Conservation (phyloP, 2,888 invertebrate genomes). For the Thymelicus acteon region DNA sequence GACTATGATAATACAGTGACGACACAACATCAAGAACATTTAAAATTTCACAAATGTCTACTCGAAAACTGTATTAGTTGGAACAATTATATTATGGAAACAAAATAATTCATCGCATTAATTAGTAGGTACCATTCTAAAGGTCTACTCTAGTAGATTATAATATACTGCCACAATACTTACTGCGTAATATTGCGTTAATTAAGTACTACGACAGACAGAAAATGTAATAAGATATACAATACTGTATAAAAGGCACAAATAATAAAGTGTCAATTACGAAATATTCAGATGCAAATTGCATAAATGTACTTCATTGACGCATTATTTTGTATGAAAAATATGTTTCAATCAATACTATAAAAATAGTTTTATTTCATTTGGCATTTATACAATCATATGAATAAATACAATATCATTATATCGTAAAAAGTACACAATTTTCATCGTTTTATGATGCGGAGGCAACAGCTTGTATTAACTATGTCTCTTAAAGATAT, state of each 20-base stretch:
- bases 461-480: conserved; percentile 35
- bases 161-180: conserved; percentile 39
- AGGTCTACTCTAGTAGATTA: conserved; percentile 23
- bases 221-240: conserved; percentile 59
- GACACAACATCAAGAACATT: conserved; percentile 72
- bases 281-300: conserved; percentile 45
- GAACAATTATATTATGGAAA: conserved; percentile 36
- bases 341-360: conserved; percentile 68
- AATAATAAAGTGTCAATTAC: conserved; percentile 67
- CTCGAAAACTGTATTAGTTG: conserved; percentile 27
- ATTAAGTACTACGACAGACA: conserved; percentile 64
- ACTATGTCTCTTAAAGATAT: conserved; percentile 44
- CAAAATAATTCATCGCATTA: conserved; percentile 23
- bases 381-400: conserved; percentile 73
- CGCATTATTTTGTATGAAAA: conserved; percentile 48
- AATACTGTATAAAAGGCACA: conserved; percentile 75
- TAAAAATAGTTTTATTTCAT: conserved; percentile 78
- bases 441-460: conserved; percentile 28
- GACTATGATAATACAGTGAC: conserved; percentile 52
- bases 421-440: conserved; percentile 29
- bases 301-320: conserved; percentile 45
- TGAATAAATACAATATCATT: conserved; percentile 42
- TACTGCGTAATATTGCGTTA: conserved; percentile 58
- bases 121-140: neutral
- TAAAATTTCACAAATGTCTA: conserved; percentile 50